Conservation (phyloP, 2,113 vertebrate genomes). For the Phalacrocorax brasilianus region DNA sequence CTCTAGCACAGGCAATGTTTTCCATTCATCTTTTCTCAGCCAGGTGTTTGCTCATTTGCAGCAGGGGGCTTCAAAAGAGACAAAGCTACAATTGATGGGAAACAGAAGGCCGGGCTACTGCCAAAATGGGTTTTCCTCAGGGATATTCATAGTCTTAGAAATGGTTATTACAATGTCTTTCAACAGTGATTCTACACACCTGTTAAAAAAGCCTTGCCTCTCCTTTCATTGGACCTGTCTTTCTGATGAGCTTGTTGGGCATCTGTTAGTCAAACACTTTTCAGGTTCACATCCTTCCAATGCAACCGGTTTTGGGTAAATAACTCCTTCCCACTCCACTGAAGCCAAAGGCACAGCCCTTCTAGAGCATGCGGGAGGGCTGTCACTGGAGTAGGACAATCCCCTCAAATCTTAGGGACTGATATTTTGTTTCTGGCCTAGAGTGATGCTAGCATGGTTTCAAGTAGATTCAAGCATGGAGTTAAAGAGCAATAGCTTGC, state of each 20-base stretch:
- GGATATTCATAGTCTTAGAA: not conserved
- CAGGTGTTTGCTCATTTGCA: slow-evolving; percentile 46
- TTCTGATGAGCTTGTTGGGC: not conserved
- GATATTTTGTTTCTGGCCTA: not conserved
- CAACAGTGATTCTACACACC: not conserved
- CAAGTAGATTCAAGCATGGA: not conserved
- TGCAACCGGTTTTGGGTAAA: not conserved
- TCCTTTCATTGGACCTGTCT: not conserved
- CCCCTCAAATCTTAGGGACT: not conserved
- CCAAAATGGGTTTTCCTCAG: slow-evolving; percentile 15
- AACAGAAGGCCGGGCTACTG: slow-evolving; percentile 19
- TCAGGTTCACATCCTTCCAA: not conserved
- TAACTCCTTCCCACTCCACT: not conserved
- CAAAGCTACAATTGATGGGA: slow-evolving; percentile 48
- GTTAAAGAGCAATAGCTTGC: not conserved
- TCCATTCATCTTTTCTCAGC: slow-evolving; percentile 37
- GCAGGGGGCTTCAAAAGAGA: slow-evolving; percentile 18
- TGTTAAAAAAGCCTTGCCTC: not conserved
- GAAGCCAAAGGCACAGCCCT: not conserved
- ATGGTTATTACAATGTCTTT: not conserved
- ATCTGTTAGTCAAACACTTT: not conserved
- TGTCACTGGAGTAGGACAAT: not conserved
- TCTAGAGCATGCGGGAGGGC: not conserved
- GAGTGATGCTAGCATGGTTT: not conserved
- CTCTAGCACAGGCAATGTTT: slow-evolving; percentile 19